These are phyloP conservation scores for Holotrichia oblita DNA, from an alignment of 1,140 invertebrate species.

Conservation along the genomic window DNA sequence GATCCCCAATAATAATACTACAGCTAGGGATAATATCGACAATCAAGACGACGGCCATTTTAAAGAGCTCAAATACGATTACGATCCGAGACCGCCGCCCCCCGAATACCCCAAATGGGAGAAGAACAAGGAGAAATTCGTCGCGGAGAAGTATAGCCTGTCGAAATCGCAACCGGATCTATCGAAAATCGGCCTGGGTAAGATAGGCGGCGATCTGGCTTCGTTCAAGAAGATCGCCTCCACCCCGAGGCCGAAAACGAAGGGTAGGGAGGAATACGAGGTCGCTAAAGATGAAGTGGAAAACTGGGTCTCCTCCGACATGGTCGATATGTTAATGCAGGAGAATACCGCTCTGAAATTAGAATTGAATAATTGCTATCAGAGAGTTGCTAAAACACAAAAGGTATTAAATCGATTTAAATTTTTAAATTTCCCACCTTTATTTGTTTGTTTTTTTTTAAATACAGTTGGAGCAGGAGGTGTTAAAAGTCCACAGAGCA, in stretches of 20 bases:
- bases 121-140: constrained; percentile 53
- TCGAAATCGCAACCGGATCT: constrained; percentile 84
- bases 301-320: constrained; percentile 73
- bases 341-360: constrained; percentile 86
- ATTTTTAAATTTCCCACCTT: too few relatives aligned
- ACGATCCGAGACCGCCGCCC: constrained; percentile 53
- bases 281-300: constrained; percentile 64
- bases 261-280: constrained; percentile 69
- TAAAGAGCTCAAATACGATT: constrained; percentile 41
- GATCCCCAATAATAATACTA: constrained; percentile 59
- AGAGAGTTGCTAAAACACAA: constrained; percentile 86
- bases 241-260: constrained; percentile 66
- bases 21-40: constrained; percentile 53
- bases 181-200: constrained; percentile 60
- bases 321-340: constrained; percentile 84
- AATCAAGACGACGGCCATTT: constrained; percentile 23
- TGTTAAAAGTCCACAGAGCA: constrained; percentile 86
- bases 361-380: constrained; percentile 82
- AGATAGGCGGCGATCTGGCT: constrained; percentile 47
- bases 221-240: constrained; percentile 57
- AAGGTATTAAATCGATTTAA: constrained; percentile 69
- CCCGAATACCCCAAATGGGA: constrained; percentile 59
- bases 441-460: too few relatives aligned
- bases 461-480: constrained; percentile 83
- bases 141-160: constrained; percentile 58